Conservation (phyloP, 2,797 vertebrate species). For the Trachurus trachurus region DNA sequence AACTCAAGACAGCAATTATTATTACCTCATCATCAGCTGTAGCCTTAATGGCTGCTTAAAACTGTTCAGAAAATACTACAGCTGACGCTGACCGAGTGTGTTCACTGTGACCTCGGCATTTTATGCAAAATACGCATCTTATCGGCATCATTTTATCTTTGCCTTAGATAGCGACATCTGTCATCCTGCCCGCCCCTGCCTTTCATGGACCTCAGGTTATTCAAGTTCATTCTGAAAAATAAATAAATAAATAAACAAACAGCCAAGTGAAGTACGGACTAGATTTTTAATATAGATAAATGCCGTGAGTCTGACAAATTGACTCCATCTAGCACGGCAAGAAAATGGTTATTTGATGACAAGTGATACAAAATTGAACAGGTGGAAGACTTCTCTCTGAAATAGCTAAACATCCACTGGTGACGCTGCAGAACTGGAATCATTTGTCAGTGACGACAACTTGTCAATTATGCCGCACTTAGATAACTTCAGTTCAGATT, state of each 20-base stretch:
- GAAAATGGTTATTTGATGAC: constrained; percentile 13
- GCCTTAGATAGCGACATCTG: background rate
- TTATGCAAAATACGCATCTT: background rate
- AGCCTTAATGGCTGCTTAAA: background rate
- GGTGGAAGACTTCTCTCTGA: constrained; percentile 5
- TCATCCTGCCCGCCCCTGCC: background rate
- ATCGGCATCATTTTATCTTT: background rate
- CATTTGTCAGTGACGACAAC: background rate
- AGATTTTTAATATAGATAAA: constrained; percentile 43
- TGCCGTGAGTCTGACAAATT: constrained; percentile 12
- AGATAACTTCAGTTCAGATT: constrained; percentile 2
- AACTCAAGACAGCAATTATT: background rate
- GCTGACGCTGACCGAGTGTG: background rate
- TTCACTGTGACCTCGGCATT: constrained; percentile 1
- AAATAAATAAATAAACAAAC: background rate
- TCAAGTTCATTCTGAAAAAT: constrained; percentile 10
- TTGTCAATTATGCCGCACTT: background rate
- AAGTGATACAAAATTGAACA: constrained; percentile 3
- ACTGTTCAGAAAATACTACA: background rate
- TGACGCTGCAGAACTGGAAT: constrained; percentile 2
- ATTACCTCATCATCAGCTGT: background rate
- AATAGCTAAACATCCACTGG: constrained; percentile 3
- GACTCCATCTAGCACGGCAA: background rate
- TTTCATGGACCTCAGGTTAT: background rate
- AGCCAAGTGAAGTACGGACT: background rate